Conservation (phyloP, 2,113 vertebrate genomes). For the Grantiella picta region DNA sequence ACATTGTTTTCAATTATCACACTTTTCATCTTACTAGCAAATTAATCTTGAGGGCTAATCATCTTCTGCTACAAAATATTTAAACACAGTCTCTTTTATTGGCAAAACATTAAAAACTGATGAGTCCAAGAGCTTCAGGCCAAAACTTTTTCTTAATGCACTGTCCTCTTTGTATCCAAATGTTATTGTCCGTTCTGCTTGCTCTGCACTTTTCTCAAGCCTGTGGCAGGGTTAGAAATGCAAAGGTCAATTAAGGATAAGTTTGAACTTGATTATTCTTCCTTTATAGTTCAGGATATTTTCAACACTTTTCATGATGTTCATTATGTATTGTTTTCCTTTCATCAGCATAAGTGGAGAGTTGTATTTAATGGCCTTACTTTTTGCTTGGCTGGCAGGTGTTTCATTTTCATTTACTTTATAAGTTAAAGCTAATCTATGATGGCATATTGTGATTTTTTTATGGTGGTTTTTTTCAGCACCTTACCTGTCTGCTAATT, state of each 20-base stretch:
- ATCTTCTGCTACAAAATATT: neutral
- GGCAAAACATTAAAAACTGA: neutral
- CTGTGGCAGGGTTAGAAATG: neutral
- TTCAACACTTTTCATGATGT: neutral
- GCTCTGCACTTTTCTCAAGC: neutral
- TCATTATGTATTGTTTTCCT: neutral
- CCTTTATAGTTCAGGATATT: neutral
- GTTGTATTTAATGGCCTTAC: neutral
- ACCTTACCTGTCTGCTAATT: neutral
- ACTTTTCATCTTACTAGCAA: neutral
- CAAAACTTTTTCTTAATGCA: constrained; percentile 5
- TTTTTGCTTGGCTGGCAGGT: constrained; percentile 10
- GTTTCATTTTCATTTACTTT: neutral
- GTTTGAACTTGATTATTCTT: neutral
- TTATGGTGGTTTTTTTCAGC: neutral
- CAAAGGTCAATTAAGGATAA: constrained; percentile 50
- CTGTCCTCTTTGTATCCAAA: neutral
- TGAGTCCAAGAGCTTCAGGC: neutral
- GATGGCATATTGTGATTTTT: neutral
- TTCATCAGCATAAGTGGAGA: neutral
- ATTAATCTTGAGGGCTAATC: neutral
- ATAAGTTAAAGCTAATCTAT: neutral
- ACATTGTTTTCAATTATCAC: neutral
- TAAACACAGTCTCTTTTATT: neutral
- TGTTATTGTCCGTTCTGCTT: neutral